Base-by-base conservation (phyloP, 2,888 invertebrate species). In the Scaptomyza flava region DNA sequence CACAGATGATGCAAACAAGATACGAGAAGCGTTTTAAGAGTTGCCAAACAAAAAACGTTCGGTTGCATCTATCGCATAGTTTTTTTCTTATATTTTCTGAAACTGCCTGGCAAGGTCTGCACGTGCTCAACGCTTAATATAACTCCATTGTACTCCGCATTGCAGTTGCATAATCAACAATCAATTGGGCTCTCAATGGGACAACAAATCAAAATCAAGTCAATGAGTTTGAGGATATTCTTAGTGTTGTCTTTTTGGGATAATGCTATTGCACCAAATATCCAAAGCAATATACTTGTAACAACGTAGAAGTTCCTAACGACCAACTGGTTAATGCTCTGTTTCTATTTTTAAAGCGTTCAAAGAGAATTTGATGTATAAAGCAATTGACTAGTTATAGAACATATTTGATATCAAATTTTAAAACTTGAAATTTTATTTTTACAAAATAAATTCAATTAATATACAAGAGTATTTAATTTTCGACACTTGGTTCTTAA, bases 1-100 rank as follows among this genome's bases (percentile, higher is more conserved):
- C 72, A 41, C 41, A 80, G 84, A 84, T 88, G 87, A 81, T 67
- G 75, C 73, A 71, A 88, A 70, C 71, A 56, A 68, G 88, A 87
- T 84, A 80, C 51, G 52, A 66, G 72, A 70, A 82, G 52, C 83
- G 67, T 57, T 80, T 53, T 60, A 63, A 60, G 67, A 60, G 74
- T 80, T 83, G 61, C 71, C 73, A 51, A 77, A 76, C 41, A 8
- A 17, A 41, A 17, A 14, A n/a, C 45, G 45, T 48, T 58, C 64
- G 45, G 61, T 62, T 64, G 68, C 67, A 72, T 68, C 61, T 41
- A 62, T 48, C 36, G 46, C 50, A 60, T 7, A 47, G 38, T 43
- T 52, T 48, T 30, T 2, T 45, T 36, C n/a, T 30, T 59, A 20
- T 33, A 20, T 27, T 48, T 41, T 36, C 36, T 51, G 14, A 17